Conservation (phyloP, 2,113 vertebrate species). For the Emydocephalus ijimae region DNA sequence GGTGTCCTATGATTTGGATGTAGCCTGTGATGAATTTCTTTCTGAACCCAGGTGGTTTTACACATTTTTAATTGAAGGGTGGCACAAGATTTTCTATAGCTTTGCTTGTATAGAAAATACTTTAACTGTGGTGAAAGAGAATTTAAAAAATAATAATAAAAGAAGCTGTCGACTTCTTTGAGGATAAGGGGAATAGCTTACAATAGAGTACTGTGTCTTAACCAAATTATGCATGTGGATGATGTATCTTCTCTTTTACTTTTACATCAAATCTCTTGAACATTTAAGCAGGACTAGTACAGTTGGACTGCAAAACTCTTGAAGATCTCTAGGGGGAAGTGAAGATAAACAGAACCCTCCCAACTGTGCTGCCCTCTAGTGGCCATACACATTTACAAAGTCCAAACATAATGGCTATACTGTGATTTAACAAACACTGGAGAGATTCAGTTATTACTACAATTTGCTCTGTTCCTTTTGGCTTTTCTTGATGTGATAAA, state of each 20-base stretch:
- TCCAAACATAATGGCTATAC: neutral
- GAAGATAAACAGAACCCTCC: neutral
- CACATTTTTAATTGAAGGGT: neutral
- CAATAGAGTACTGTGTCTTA: neutral
- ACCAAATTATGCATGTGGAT: neutral
- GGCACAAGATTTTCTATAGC: neutral
- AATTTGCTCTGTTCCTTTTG: neutral
- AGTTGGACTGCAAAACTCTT: neutral
- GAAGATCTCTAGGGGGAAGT: neutral
- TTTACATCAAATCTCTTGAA: neutral
- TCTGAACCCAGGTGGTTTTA: neutral
- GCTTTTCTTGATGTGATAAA: neutral
- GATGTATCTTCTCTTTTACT: neutral
- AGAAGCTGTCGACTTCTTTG: neutral
- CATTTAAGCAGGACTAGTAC: neutral
- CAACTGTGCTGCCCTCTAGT: neutral
- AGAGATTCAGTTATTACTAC: neutral
- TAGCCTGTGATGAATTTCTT: conserved; percentile 20
- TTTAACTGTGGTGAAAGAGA: neutral
- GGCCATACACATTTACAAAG: neutral
- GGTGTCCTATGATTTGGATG: neutral
- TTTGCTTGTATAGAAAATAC: neutral
- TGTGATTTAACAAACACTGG: neutral
- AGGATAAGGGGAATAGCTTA: neutral
- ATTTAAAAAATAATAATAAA: neutral